A percentile compares a stretch with the other conserved stretches of the same genome.
Evolutionary conservation across 2,113 vertebrate species (phyloP).

Genomic region (Athene noctua): DNA sequence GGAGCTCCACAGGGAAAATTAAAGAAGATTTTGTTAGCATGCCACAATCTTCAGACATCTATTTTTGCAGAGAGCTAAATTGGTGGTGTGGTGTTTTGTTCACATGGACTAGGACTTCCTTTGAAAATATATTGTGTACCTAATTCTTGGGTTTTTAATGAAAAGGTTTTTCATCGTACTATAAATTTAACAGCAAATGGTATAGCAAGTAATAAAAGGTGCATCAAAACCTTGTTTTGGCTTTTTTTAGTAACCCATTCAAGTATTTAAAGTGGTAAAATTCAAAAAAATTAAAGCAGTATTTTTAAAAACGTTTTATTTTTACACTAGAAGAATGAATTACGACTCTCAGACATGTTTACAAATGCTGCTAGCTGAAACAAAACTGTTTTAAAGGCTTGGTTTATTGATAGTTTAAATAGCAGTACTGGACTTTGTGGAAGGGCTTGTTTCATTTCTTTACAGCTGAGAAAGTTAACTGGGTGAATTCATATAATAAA

Average conservation of each 20-base stretch:
- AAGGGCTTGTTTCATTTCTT: neutral
- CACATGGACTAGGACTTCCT: neutral
- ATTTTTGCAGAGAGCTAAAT: neutral
- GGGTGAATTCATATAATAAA: neutral
- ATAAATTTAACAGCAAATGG: neutral
- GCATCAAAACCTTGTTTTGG: neutral
- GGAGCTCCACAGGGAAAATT: neutral
- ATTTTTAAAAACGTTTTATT: neutral
- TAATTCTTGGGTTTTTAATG: neutral
- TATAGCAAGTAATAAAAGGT: neutral
- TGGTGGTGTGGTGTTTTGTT: neutral
- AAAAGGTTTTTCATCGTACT: neutral
- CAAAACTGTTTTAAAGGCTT: neutral
- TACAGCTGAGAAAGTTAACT: neutral
- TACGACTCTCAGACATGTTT: neutral
- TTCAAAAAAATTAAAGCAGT: neutral
- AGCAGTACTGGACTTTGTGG: neutral
- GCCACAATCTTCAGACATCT: neutral
- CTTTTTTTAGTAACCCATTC: neutral
- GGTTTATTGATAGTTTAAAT: neutral
- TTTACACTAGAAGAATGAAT: neutral
- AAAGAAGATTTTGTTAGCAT: neutral
- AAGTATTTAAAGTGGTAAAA: neutral
- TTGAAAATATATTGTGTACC: neutral
- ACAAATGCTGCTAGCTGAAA: neutral